Conservation (phyloP, 2,797 vertebrate species). For the Anabacerthia variegaticeps region DNA sequence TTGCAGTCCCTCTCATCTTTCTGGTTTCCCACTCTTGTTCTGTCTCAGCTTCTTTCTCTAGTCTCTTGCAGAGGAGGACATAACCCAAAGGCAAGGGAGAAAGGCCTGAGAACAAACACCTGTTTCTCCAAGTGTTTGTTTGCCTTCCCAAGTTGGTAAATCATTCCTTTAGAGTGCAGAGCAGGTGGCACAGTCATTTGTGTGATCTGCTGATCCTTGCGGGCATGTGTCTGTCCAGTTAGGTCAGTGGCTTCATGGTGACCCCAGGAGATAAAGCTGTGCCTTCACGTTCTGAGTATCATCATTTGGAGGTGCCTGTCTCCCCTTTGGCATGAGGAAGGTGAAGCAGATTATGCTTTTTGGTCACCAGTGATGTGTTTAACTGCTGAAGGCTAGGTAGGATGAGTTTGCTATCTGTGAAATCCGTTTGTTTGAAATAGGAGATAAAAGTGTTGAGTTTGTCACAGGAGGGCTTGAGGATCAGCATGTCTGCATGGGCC, state of each 20-base stretch:
- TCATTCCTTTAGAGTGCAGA: not conserved
- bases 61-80: not conserved
- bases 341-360: not conserved
- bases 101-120: rapidly evolving
- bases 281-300: rapidly evolving
- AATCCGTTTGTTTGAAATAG: not conserved
- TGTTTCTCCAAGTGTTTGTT: not conserved
- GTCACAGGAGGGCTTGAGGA: not conserved
- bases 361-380: rapidly evolving
- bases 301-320: not conserved
- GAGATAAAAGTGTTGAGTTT: not conserved
- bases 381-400: not conserved
- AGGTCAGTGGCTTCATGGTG: not conserved
- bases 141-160: not conserved
- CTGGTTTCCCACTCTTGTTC: not conserved
- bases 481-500: not conserved
- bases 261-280: not conserved
- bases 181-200: not conserved
- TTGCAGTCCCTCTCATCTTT: not conserved
- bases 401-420: not conserved
- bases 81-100: not conserved
- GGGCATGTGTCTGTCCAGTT: not conserved
- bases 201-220: not conserved
- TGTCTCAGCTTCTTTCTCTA: not conserved
- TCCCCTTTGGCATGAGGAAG: not conserved